Percentiles rank a stretch among this genome's conserved stretches.
Evolutionary conservation across 92 coral and sea anemone genomes (phyloP).

Genomic region (Porites cylindrica): DNA sequence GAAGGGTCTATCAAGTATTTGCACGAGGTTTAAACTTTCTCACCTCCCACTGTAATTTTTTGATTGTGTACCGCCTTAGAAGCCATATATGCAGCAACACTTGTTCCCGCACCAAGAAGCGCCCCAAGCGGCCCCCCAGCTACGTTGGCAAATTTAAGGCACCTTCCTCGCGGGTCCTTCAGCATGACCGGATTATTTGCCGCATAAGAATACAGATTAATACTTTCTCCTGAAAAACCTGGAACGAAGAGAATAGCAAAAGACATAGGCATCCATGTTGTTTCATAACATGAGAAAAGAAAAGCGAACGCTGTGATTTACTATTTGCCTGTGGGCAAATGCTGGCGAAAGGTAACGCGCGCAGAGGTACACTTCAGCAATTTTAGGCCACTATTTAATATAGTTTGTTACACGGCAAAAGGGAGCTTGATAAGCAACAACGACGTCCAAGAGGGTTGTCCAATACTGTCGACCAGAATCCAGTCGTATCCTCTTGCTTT

Average conservation of each 20-base stretch:
- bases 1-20: not conserved
- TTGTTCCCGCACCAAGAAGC: constrained; percentile 1
- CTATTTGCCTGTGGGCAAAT: no score
- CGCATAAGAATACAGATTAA: constrained; percentile 76
- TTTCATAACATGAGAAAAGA: not conserved
- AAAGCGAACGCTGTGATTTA: no score
- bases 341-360: no score
- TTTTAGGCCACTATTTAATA: no score
- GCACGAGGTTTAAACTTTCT: not conserved
- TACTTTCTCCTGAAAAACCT: constrained; percentile 68
- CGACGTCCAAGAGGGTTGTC: no score
- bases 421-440: no score
- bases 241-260: not conserved
- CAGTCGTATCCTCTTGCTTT: no score
- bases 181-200: constrained; percentile 77
- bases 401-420: no score
- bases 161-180: constrained; percentile 72
- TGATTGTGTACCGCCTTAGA: not conserved
- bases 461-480: no score
- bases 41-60: constrained; percentile 6
- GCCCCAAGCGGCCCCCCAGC: constrained; percentile 44
- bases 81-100: constrained; percentile 13
- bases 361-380: no score
- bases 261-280: not conserved
- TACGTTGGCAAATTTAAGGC: constrained; percentile 13